Base-by-base conservation (phyloP, 1,140 invertebrate genomes). In the Sarcophaga peregrina region DNA sequence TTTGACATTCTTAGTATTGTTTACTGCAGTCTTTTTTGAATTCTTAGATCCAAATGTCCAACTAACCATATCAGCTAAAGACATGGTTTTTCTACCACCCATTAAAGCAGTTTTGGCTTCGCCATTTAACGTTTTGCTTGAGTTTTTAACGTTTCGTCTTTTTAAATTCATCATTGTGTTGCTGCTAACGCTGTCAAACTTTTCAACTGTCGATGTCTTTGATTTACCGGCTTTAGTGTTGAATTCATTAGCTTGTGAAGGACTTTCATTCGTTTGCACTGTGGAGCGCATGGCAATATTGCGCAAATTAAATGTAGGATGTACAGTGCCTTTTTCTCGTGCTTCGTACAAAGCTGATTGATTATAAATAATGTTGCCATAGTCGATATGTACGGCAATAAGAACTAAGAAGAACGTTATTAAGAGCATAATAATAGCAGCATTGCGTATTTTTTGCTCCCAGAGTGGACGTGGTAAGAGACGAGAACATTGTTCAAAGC, bases 401-500 rank as follows among this genome's bases (percentile, higher is more conserved):
- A 95, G 85, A 13, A 96, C 93, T 80, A 94, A 93, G 48, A 95
- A 86, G 11, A 96, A 90, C 83, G 96, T 90, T 17, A 92, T 91
- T 8, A 93, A 86, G 83, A 96, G 93, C n/a, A 95, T 89, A 68
- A 91, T 91, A 0, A 95, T 89, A 0, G 94, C 92, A 7, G 92
- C 91, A 88, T 95, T 95, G 85, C 96, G 95, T 13, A 98, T 88
- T 48, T 93, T 91, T 0, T 91, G 90, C 90, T 98, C 96, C 96
- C 96, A 97, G 0, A 90, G 89, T 0, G 97, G 97, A 75, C 97
- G 93, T 0, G 93, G 93, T 45, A 97, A 88, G 8, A 93, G 92
- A n/a, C 92, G 89, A 0, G 94, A 92, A 90, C 97, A 99, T 45
- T 92, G 90, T 15, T 94, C 92, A 45, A 98, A 91, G 86, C 95